A percentile compares a stretch with the other conserved stretches of the same genome.
Evolutionary conservation across 2,113 vertebrate species (phyloP).

Genomic region (Gobio gobio): DNA sequence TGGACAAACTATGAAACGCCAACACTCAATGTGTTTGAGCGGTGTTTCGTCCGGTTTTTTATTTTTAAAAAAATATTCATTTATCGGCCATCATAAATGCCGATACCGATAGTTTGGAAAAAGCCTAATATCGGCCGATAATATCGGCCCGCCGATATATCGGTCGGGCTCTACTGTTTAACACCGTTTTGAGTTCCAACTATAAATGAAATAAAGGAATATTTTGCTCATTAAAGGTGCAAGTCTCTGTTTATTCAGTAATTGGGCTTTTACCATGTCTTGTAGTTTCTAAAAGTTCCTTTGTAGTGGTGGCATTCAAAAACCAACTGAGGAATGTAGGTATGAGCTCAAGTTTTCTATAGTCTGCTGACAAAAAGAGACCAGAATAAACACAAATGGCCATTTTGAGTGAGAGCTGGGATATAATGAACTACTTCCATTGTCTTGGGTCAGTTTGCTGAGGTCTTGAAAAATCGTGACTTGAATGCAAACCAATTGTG

Average conservation of each 20-base stretch:
- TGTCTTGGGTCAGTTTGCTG: conserved; percentile 33
- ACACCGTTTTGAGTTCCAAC: not conserved
- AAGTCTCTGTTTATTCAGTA: not conserved
- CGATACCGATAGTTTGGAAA: too few relatives aligned
- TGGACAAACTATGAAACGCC: too few relatives aligned
- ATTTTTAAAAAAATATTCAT: too few relatives aligned
- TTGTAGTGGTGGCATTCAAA: conserved; percentile 8
- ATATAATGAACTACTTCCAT: conserved; percentile 52
- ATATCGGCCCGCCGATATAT: too few relatives aligned
- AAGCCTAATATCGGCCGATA: too few relatives aligned
- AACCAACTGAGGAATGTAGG: conserved; percentile 13
- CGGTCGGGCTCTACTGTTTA: too few relatives aligned
- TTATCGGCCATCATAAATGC: too few relatives aligned
- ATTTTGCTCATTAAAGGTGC: conserved; percentile 16
- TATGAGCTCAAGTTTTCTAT: conserved; percentile 44
- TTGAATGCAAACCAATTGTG: not conserved
- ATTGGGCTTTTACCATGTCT: not conserved
- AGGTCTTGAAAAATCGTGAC: conserved; percentile 42
- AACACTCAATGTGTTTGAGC: too few relatives aligned
- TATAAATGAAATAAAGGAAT: conserved; percentile 1
- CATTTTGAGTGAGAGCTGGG: conserved; percentile 23
- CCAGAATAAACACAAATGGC: conserved; percentile 40
- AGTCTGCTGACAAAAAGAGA: conserved; percentile 2
- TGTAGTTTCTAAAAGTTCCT: conserved; percentile 5
- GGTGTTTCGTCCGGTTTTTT: too few relatives aligned